Conservation (phyloP, 2,888 invertebrate species). For the Desoria tigrina region DNA sequence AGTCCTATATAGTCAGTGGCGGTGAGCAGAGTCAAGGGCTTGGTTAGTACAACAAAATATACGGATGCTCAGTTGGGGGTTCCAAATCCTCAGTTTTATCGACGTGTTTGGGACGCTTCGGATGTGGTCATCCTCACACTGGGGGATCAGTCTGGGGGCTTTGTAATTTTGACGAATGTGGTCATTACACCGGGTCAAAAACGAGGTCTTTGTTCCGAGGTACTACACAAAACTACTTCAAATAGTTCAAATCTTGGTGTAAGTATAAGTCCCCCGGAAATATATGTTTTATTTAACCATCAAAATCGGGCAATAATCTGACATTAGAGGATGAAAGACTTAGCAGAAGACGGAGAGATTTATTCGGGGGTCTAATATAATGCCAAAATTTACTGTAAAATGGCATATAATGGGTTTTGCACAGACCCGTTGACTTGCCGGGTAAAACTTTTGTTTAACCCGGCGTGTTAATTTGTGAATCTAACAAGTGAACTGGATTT, state of each 20-base stretch:
- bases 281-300: no score
- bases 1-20: constrained; percentile 52
- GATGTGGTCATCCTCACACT: constrained; percentile 60
- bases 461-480: no score
- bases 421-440: not conserved
- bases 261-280: no score
- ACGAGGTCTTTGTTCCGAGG: constrained; percentile 57
- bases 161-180: constrained; percentile 60
- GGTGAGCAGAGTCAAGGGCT: constrained; percentile 61
- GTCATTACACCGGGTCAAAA: constrained; percentile 59
- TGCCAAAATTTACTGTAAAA: no score
- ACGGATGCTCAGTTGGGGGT: constrained; percentile 44
- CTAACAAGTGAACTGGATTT: not conserved
- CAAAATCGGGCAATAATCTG: no score
- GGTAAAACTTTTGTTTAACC: no score
- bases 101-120: constrained; percentile 59
- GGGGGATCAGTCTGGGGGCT: constrained; percentile 59
- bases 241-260: no score
- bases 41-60: constrained; percentile 55
- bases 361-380: no score
- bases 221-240: constrained; percentile 40
- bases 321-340: no score
- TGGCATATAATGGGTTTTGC: no score
- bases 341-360: no score
- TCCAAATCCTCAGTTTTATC: constrained; percentile 49